phyloP scores from a whole-genome alignment of 2,797 vertebrate species.

The Neosilurus mollespiculum region DNA sequence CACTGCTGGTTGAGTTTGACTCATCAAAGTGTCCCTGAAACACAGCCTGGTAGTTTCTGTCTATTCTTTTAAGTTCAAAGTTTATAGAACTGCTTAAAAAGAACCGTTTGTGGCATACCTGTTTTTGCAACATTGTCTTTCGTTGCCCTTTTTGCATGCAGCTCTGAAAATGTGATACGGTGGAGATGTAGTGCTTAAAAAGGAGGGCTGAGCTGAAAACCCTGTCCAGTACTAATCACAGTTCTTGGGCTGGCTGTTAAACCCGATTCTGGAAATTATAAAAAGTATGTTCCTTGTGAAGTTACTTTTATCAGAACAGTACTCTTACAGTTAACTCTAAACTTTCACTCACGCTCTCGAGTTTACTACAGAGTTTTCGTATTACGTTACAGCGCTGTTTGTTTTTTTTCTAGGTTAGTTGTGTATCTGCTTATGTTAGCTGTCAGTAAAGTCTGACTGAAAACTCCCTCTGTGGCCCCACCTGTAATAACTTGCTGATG shows the following conservation, averaged over 20 bases:
- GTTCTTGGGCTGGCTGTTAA: not conserved
- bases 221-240: not conserved
- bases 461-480: no score
- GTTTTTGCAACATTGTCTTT: not conserved
- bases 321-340: not conserved
- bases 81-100: not conserved
- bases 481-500: no score
- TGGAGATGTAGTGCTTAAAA: not conserved
- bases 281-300: not conserved
- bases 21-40: slow-evolving; percentile 48
- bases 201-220: not conserved
- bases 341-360: not conserved
- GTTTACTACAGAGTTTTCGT: not conserved
- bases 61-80: not conserved
- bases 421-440: no score
- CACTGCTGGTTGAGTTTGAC: slow-evolving; percentile 43
- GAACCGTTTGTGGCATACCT: slow-evolving; percentile 16
- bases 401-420: not conserved
- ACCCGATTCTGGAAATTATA: not conserved
- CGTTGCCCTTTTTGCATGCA: not conserved
- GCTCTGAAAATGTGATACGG: not conserved
- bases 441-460: no score
- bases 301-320: not conserved
- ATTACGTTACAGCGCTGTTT: not conserved
- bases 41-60: not conserved